A percentile compares a stretch with the other conserved stretches of the same genome.
These are phyloP conservation scores for Drosophila anomalata DNA, from an alignment of 2,888 invertebrate species.

Conservation along the genomic window DNA sequence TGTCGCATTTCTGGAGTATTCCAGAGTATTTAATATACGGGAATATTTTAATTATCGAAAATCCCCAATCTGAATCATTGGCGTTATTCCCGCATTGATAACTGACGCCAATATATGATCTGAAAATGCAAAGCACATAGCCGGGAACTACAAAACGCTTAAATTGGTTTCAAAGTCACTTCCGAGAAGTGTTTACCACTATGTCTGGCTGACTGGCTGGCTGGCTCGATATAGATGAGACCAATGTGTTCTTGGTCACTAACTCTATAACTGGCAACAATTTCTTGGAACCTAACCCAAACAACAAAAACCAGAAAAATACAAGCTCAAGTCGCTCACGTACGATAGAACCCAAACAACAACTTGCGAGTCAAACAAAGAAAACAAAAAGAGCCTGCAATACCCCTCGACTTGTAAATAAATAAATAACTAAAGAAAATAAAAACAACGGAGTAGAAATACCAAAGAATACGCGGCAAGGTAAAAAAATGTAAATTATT, in stretches of 20 bases:
- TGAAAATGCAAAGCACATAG: constrained; percentile 62
- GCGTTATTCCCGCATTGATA: constrained; percentile 5
- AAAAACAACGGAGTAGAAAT: constrained; percentile 31
- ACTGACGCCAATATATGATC: constrained; percentile 10
- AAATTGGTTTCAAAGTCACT: constrained; percentile 57
- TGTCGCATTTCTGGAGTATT: background rate
- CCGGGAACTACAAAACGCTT: constrained; percentile 63
- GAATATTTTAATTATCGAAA: background rate
- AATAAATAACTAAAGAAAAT: constrained; percentile 62
- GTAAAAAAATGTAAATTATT: constrained; percentile 71
- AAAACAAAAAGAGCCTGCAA: constrained; percentile 57
- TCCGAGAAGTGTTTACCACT: constrained; percentile 62
- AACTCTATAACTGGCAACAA: constrained; percentile 24
- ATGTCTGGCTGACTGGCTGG: constrained; percentile 14
- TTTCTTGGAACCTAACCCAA: constrained; percentile 43
- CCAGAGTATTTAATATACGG: background rate
- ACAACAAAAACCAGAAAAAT: constrained; percentile 19
- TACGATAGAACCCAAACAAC: constrained; percentile 45
- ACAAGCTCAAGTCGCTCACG: constrained; percentile 27
- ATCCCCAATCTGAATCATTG: constrained; percentile 28
- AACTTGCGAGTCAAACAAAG: constrained; percentile 37
- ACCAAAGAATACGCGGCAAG: constrained; percentile 10
- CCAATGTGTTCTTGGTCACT: constrained; percentile 29
- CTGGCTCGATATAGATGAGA: constrained; percentile 13
- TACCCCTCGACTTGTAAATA: constrained; percentile 48